Percentiles rank a stretch among this genome's conserved stretches.
phyloP scores from a whole-genome alignment of 1,140 invertebrate genomes.

The Drosophila kepulauana region DNA sequence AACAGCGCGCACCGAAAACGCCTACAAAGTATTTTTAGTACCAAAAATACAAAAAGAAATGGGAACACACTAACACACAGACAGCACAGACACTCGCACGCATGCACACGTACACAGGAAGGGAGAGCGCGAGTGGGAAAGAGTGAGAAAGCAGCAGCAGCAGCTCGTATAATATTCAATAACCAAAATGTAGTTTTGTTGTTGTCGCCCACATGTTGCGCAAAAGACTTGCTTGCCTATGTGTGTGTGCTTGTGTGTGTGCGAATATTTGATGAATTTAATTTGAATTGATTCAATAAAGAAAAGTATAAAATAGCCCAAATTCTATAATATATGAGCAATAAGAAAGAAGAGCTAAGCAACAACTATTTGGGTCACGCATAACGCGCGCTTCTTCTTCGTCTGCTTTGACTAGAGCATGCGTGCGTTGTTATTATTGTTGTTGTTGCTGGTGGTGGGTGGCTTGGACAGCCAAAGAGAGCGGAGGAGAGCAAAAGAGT shows the following conservation, averaged over 20 bases:
- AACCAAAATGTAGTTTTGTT: conserved; percentile 27
- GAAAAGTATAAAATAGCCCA: conserved; percentile 10
- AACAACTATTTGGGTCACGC: conserved; percentile 55
- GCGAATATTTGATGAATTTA: conserved; percentile 8
- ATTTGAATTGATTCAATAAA: conserved; percentile 54
- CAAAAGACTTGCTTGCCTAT: conserved; percentile 28
- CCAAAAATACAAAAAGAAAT: conserved; percentile 44
- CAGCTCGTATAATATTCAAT: conserved; percentile 22
- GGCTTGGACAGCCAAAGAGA: conserved; percentile 10
- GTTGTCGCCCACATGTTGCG: conserved; percentile 61
- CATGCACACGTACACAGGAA: neutral
- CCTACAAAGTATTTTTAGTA: conserved; percentile 79
- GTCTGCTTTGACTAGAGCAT: conserved; percentile 15
- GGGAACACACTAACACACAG: conserved; percentile 49
- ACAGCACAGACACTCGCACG: conserved; percentile 39
- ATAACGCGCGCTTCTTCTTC: conserved; percentile 48
- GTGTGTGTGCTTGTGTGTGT: neutral
- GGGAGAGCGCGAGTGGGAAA: neutral
- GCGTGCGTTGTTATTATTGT: conserved; percentile 26
- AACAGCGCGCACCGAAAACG: conserved; percentile 52
- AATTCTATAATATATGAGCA: conserved; percentile 21
- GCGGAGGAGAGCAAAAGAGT: neutral
- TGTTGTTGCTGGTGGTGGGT: conserved; percentile 21
- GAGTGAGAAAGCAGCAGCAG: neutral
- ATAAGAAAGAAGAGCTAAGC: neutral